Conservation (phyloP, 1,140 invertebrate species). For the Chelonus insularis region DNA sequence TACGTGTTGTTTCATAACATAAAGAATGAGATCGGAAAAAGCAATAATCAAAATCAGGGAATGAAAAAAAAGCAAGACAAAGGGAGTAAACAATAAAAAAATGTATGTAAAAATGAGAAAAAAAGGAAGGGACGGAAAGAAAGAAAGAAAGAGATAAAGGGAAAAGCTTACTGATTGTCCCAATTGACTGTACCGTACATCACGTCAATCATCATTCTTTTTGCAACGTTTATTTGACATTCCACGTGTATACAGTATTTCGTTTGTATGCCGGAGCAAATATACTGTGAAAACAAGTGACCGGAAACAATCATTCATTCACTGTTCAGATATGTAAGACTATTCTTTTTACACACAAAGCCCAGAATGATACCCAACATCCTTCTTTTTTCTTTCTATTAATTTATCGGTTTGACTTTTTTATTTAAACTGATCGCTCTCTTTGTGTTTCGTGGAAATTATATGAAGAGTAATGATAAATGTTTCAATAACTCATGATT, state of each 20-base stretch:
- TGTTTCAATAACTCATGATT: no score
- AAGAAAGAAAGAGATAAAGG: not conserved
- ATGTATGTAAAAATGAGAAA: not conserved
- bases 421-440: no score
- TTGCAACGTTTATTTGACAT: slow-evolving; percentile 26
- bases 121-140: not conserved
- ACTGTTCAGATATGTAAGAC: not conserved
- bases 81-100: no score
- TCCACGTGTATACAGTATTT: slow-evolving; percentile 21
- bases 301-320: slow-evolving; percentile 20
- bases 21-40: not conserved
- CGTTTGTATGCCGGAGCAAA: slow-evolving; percentile 23
- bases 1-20: not conserved
- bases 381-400: not conserved
- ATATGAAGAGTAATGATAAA: no score
- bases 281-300: slow-evolving; percentile 22
- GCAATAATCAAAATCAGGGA: no score
- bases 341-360: not conserved
- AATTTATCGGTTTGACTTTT: no score
- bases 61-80: no score
- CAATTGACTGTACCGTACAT: not conserved
- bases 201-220: slow-evolving; percentile 25
- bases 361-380: slow-evolving; percentile 10
- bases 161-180: no score
- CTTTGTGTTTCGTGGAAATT: no score